Percentiles rank a stretch among this genome's conserved stretches.
These are phyloP conservation scores for Corythaeola cristata DNA, from an alignment of 2,113 vertebrate species.

Conservation along the genomic window DNA sequence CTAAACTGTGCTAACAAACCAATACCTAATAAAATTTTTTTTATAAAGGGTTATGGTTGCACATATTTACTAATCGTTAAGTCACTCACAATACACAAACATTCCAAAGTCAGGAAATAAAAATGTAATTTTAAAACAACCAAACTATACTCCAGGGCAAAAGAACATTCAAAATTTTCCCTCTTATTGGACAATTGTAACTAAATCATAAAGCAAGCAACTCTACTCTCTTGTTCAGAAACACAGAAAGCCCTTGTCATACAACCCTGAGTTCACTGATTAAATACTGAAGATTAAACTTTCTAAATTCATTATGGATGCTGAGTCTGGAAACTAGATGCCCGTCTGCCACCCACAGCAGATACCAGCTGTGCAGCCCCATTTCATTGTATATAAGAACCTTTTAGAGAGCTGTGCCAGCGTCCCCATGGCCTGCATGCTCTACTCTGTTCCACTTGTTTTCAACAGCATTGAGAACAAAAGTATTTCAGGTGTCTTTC, in stretches of 20 bases:
- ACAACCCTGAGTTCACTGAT: not conserved
- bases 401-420: not conserved
- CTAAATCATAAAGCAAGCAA: not conserved
- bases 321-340: not conserved
- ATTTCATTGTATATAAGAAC: not conserved
- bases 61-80: not conserved
- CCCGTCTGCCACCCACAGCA: not conserved
- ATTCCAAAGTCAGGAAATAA: not conserved
- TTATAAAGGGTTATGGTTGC: not conserved
- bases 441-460: not conserved
- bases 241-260: not conserved
- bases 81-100: not conserved
- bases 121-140: not conserved
- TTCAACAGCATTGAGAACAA: too few species aligned
- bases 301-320: not conserved
- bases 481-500: not conserved
- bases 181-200: not conserved
- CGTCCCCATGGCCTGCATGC: not conserved
- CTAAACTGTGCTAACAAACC: not conserved
- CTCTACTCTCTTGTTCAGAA: not conserved
- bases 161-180: not conserved
- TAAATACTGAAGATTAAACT: not conserved
- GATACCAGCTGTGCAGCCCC: not conserved
- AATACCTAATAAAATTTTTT: fast-evolving
- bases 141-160: not conserved